Percentiles rank a stretch among this genome's conserved stretches.
phyloP scores from a whole-genome alignment of 2,113 vertebrate genomes.

The Indri indri region DNA sequence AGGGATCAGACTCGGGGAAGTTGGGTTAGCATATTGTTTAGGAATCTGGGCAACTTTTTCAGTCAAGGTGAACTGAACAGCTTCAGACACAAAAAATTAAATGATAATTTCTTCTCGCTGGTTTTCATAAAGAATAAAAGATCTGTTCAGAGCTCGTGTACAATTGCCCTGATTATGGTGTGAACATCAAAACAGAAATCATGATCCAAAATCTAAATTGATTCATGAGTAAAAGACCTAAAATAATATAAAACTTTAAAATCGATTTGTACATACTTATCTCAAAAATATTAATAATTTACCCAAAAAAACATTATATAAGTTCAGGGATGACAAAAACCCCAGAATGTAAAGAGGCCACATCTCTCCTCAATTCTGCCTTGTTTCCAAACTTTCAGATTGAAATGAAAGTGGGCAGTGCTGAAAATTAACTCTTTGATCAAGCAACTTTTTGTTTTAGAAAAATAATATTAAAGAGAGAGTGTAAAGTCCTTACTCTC shows the following conservation, averaged over 20 bases:
- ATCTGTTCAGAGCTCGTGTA: background rate
- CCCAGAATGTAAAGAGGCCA: background rate
- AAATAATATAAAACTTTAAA: background rate
- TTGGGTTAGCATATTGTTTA: background rate
- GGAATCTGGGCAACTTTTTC: background rate
- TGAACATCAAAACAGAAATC: constrained; percentile 21
- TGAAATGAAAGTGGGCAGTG: background rate
- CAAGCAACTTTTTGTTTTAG: background rate
- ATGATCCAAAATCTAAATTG: background rate
- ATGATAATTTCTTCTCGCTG: background rate
- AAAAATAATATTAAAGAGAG: constrained; percentile 5
- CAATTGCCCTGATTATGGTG: background rate
- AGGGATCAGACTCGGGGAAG: background rate
- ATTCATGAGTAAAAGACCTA: background rate
- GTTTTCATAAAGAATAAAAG: background rate
- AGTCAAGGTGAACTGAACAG: background rate
- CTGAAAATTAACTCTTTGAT: background rate
- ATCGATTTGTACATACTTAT: background rate
- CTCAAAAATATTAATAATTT: background rate
- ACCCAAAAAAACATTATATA: background rate
- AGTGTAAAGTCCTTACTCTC: background rate
- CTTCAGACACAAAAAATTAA: background rate
- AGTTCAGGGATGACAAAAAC: background rate
- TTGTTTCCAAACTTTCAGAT: background rate
- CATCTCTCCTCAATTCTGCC: background rate